Evolutionary conservation across 2,113 vertebrate species (phyloP).

Genomic region (Zootoca vivipara): DNA sequence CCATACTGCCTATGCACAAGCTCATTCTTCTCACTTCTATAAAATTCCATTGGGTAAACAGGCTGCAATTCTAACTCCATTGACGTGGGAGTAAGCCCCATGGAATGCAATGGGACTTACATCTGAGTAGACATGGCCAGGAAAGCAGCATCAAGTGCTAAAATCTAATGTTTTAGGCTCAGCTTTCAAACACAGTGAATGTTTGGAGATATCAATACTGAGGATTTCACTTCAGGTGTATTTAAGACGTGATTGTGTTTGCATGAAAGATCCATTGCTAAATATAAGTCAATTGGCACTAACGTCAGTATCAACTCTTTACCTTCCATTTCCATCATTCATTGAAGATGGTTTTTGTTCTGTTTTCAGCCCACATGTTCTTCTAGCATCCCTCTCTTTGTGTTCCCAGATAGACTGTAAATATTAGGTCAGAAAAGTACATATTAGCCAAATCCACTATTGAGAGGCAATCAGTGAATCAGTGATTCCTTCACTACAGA

Average conservation of each 20-base stretch:
- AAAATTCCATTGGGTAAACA: background rate
- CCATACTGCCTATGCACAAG: too few species aligned
- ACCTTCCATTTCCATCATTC: constrained; percentile 37
- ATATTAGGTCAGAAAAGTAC: constrained; percentile 40
- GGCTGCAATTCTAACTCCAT: too few species aligned
- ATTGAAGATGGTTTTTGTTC: constrained; percentile 32
- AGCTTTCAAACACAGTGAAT: background rate
- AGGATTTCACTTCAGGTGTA: constrained; percentile 14
- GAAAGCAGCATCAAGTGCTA: background rate
- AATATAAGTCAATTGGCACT: constrained; percentile 33
- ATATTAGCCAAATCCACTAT: constrained; percentile 16
- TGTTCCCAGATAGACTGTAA: constrained; percentile 41
- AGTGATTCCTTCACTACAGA: constrained; percentile 39
- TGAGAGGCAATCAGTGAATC: constrained; percentile 41
- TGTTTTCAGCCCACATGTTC: constrained; percentile 43
- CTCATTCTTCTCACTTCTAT: background rate
- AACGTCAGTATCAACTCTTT: constrained; percentile 39
- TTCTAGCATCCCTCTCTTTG: constrained; percentile 42
- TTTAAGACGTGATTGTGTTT: constrained; percentile 20
- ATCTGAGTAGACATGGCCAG: too few species aligned
- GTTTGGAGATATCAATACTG: background rate
- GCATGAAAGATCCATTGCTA: constrained; percentile 8
- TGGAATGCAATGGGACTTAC: too few species aligned
- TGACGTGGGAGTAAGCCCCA: too few species aligned
- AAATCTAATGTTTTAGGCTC: background rate